These are phyloP conservation scores for Dryobota labecula DNA, from an alignment of 2,888 invertebrate species.

Conservation along the genomic window DNA sequence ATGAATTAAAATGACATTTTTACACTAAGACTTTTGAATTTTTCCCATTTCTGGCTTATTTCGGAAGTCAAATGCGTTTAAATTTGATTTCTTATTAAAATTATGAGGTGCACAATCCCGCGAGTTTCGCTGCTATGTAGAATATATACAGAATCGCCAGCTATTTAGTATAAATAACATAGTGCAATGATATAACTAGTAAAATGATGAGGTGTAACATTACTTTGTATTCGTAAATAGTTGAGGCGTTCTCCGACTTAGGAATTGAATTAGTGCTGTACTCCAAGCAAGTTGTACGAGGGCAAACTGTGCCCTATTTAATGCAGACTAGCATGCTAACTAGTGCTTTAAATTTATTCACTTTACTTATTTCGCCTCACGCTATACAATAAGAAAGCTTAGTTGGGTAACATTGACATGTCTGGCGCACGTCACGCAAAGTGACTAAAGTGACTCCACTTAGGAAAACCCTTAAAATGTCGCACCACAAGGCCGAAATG, in stretches of 20 bases:
- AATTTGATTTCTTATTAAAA: constrained; percentile 47
- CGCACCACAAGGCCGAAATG: background rate
- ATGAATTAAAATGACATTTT: constrained; percentile 35
- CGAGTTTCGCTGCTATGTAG: constrained; percentile 1
- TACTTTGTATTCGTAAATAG: constrained; percentile 54
- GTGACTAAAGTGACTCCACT: constrained; percentile 8
- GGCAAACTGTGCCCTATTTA: constrained; percentile 32
- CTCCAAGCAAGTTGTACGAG: constrained; percentile 14
- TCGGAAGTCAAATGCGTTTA: constrained; percentile 23
- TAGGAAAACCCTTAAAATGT: constrained; percentile 8
- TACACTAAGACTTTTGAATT: constrained; percentile 50
- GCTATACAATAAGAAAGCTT: constrained; percentile 20
- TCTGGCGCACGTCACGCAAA: constrained; percentile 17
- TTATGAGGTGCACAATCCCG: constrained; percentile 5
- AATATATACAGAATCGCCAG: constrained; percentile 57
- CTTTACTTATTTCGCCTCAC: constrained; percentile 3
- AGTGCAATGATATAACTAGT: constrained; percentile 41
- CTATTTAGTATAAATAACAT: constrained; percentile 41
- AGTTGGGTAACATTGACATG: constrained; percentile 9
- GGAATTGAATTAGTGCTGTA: constrained; percentile 37
- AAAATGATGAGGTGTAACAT: constrained; percentile 22
- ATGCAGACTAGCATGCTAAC: constrained; percentile 39
- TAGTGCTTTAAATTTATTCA: constrained; percentile 29
- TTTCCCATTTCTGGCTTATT: constrained; percentile 36
- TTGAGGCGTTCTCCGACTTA: constrained; percentile 31